phyloP scores from a whole-genome alignment of 2,888 invertebrate species.

The Acrobasis consociella region DNA sequence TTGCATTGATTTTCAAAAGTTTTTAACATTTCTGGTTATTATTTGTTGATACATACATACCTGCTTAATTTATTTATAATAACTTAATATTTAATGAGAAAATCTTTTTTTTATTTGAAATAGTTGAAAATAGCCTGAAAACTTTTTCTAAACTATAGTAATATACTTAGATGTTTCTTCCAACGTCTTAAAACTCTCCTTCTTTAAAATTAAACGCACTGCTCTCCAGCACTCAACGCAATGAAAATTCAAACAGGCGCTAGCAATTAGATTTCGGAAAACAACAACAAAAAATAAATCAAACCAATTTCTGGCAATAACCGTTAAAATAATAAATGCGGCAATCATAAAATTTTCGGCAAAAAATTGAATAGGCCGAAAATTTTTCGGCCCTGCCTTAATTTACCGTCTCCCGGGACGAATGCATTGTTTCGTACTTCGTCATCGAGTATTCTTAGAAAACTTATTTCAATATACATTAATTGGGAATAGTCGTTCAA shows the following conservation, averaged over 20 bases:
- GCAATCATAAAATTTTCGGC: neutral
- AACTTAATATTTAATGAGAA: no score
- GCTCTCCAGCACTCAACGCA: neutral
- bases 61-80: no score
- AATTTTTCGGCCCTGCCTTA: neutral
- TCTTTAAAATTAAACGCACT: neutral
- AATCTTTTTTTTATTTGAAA: no score
- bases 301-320: conserved; percentile 8
- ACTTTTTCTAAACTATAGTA: no score
- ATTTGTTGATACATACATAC: no score
- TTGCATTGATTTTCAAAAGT: no score
- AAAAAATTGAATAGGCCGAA: neutral
- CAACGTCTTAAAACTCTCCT: no score
- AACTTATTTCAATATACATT: no score
- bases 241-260: conserved; percentile 9
- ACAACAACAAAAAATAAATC: conserved; percentile 14
- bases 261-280: conserved; percentile 8
- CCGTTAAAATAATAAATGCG: conserved; percentile 10
- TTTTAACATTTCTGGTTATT: no score
- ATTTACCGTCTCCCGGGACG: neutral
- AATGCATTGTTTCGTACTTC: neutral
- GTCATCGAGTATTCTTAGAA: neutral
- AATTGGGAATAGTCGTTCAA: no score
- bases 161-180: no score
- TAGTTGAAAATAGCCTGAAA: no score